Percentiles rank a stretch among this genome's conserved stretches.
These are phyloP conservation scores for Euproctis similis DNA, from an alignment of 2,888 invertebrate genomes.

Conservation along the genomic window DNA sequence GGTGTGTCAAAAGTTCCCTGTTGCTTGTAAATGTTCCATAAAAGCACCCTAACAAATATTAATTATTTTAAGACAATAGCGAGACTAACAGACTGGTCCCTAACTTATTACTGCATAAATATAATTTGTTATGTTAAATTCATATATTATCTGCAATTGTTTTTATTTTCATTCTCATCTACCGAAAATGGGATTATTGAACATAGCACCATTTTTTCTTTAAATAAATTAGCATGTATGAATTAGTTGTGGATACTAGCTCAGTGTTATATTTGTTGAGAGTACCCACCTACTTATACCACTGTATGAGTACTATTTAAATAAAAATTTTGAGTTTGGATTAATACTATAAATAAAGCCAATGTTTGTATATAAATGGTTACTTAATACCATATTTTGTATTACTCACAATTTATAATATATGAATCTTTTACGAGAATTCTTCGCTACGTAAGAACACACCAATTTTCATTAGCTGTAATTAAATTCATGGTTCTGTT, in stretches of 20 bases:
- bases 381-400: constrained; percentile 9
- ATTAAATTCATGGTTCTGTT: constrained; percentile 36
- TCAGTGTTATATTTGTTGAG: not conserved
- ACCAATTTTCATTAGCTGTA: constrained; percentile 31
- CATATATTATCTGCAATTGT: constrained; percentile 9
- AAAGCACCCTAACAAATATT: no score
- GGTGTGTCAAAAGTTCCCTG: no score
- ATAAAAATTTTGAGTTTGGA: constrained; percentile 2
- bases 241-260: constrained; percentile 1
- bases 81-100: constrained; percentile 8
- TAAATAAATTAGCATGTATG: no score
- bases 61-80: no score
- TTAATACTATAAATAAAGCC: constrained; percentile 1
- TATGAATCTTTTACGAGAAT: constrained; percentile 18
- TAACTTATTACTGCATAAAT: constrained; percentile 11
- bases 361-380: constrained; percentile 12
- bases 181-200: no score
- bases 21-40: no score
- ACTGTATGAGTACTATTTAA: constrained; percentile 3
- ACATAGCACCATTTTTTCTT: no score
- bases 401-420: constrained; percentile 24
- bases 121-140: constrained; percentile 6
- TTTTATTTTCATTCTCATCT: constrained; percentile 1
- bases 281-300: constrained; percentile 2
- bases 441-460: constrained; percentile 24